A percentile compares a stretch with the other conserved stretches of the same genome.
Conservation (phyloP, 2,888 invertebrate genomes). For the Tuberolachnus salignus region DNA sequence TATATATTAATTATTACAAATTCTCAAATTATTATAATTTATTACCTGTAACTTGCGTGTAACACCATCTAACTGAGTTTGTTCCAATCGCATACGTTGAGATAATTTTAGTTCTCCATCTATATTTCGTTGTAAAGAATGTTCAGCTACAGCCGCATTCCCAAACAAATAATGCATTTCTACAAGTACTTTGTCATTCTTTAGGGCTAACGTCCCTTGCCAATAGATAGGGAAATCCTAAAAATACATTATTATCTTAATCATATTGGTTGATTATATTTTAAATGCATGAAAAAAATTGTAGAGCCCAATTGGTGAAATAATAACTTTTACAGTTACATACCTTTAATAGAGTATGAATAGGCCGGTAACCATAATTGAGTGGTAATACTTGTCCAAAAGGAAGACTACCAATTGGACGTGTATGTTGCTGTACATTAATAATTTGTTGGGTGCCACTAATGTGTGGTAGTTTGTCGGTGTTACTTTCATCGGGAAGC, state of each 20-base stretch:
- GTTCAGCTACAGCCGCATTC: constrained; percentile 85
- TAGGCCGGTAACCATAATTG: constrained; percentile 42
- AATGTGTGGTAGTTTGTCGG: constrained; percentile 36
- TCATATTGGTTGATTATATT: background rate
- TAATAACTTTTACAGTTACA: background rate
- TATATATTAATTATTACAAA: background rate
- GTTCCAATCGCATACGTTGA: constrained; percentile 96
- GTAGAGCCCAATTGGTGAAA: no score
- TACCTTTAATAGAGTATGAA: constrained; percentile 41
- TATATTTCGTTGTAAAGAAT: constrained; percentile 82
- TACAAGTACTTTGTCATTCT: constrained; percentile 95
- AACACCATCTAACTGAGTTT: constrained; percentile 93
- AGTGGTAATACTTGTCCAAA: constrained; percentile 48
- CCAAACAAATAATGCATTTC: constrained; percentile 99
- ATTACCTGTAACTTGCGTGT: constrained; percentile 92
- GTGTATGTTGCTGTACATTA: constrained; percentile 10
- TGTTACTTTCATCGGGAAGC: constrained; percentile 32
- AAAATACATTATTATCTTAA: constrained; percentile 60
- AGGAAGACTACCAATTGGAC: constrained; percentile 48
- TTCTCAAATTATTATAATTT: constrained; percentile 36
- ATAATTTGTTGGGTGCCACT: constrained; percentile 27
- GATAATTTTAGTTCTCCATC: constrained; percentile 86
- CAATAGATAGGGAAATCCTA: constrained; percentile 96
- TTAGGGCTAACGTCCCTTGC: constrained; percentile 93
- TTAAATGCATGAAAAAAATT: no score